A percentile compares a stretch with the other conserved stretches of the same genome.
Evolutionary conservation across 2,888 invertebrate genomes (phyloP).

Genomic region (Hyposoter didymator): DNA sequence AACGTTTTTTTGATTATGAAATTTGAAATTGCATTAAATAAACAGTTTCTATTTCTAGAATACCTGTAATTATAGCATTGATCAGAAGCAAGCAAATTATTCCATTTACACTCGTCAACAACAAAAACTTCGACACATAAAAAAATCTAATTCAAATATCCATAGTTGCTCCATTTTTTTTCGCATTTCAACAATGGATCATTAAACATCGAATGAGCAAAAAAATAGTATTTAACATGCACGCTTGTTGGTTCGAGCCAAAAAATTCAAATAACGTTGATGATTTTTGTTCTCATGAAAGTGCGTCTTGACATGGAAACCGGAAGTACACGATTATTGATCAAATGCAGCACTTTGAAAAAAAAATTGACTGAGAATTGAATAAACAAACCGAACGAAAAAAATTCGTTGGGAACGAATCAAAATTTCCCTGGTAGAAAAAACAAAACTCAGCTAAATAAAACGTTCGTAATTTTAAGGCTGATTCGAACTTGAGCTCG

Average conservation of each 20-base stretch:
- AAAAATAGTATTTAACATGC: not conserved
- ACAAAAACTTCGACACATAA: not conserved
- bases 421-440: not conserved
- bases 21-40: not conserved
- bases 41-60: not conserved
- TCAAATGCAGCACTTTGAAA: constrained; percentile 33
- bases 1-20: not conserved
- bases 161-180: not conserved
- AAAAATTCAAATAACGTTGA: not conserved
- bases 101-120: not conserved
- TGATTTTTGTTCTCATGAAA: constrained; percentile 30
- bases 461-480: not conserved
- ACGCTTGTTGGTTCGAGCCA: not conserved
- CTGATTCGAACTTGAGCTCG: constrained; percentile 32
- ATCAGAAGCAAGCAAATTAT: not conserved
- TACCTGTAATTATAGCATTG: not conserved
- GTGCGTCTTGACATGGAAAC: constrained; percentile 24
- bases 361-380: not conserved
- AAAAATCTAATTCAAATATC: not conserved
- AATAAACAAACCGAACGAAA: not conserved
- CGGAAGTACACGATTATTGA: not conserved
- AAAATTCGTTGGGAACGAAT: not conserved
- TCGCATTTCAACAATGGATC: not conserved
- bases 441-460: not conserved
- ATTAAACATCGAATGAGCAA: not conserved